Evolutionary conservation across 2,113 vertebrate species (phyloP).

Genomic region (Nansenia antarctica): DNA sequence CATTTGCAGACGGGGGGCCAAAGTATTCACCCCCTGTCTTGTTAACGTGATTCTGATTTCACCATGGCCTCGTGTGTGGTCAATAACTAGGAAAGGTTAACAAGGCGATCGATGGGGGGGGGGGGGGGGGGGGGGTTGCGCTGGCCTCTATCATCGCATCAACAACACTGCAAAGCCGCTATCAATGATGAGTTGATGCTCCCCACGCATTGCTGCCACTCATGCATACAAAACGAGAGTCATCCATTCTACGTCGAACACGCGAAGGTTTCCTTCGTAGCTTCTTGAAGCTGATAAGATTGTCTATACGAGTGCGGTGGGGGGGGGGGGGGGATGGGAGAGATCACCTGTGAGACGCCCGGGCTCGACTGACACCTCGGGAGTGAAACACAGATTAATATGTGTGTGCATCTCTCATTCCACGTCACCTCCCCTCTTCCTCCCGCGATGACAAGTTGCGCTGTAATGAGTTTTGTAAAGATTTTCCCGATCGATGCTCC

Average conservation of each 20-base stretch:
- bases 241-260: not conserved
- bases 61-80: slow-evolving; percentile 25
- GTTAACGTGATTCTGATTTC: slow-evolving; percentile 53
- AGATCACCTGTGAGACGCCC: not conserved
- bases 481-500: slow-evolving; percentile 75
- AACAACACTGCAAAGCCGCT: slow-evolving; percentile 34
- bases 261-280: not conserved
- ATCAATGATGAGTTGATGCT: slow-evolving; percentile 16
- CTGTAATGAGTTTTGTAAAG: slow-evolving; percentile 78
- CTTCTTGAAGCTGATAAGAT: not conserved
- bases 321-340: not conserved
- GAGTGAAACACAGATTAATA: slow-evolving; percentile 48
- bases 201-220: too few relatives aligned
- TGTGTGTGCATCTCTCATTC: slow-evolving; percentile 31
- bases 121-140: slow-evolving; percentile 28
- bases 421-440: not conserved
- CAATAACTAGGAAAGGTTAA: slow-evolving; percentile 62
- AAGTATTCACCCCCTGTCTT: slow-evolving; percentile 30
- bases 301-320: not conserved
- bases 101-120: slow-evolving; percentile 58
- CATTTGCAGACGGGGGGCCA: not conserved
- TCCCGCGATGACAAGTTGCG: slow-evolving; percentile 61
- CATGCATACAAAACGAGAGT: not conserved
- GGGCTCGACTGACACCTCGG: not conserved
- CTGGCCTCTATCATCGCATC: not conserved